phyloP scores from a whole-genome alignment of 1,140 invertebrate species.

The Drosophila suzukii region DNA sequence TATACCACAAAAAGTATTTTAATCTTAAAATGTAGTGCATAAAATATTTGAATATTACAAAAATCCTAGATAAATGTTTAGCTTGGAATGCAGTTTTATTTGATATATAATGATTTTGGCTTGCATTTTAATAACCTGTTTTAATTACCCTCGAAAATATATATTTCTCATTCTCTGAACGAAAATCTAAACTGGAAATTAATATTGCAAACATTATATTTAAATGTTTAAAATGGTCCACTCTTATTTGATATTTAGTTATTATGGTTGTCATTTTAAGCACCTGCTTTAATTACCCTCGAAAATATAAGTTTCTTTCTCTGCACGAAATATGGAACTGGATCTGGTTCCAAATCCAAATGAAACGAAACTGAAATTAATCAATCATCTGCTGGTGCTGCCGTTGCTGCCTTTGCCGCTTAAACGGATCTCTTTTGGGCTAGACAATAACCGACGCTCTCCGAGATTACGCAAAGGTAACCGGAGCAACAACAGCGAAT shows the following conservation, averaged over 20 bases:
- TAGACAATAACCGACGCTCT: slow-evolving; percentile 57
- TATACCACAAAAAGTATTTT: too few species aligned
- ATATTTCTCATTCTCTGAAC: slow-evolving; percentile 7
- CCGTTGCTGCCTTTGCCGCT: slow-evolving; percentile 30
- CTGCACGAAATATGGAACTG: slow-evolving; percentile 20
- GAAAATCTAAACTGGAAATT: not conserved
- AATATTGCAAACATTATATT: too few species aligned
- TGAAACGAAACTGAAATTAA: slow-evolving; percentile 84
- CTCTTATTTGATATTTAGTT: too few species aligned
- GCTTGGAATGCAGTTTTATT: not conserved
- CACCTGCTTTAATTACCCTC: not conserved
- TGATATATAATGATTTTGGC: too few species aligned
- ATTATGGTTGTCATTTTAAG: too few species aligned
- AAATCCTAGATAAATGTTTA: too few species aligned
- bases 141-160: not conserved
- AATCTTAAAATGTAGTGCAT: too few species aligned
- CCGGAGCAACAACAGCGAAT: slow-evolving; percentile 32
- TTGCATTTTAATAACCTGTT: too few species aligned
- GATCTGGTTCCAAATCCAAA: slow-evolving; percentile 64
- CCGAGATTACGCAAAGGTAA: slow-evolving; percentile 75
- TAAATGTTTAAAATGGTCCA: too few species aligned
- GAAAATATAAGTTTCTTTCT: not conserved
- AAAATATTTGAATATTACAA: too few species aligned
- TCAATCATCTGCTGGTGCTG: slow-evolving; percentile 72
- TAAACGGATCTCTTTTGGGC: slow-evolving; percentile 71